Percentiles rank a stretch among this genome's conserved stretches.
These are phyloP conservation scores for Drosophila ustulata DNA, from an alignment of 2,888 invertebrate genomes.

Conservation along the genomic window DNA sequence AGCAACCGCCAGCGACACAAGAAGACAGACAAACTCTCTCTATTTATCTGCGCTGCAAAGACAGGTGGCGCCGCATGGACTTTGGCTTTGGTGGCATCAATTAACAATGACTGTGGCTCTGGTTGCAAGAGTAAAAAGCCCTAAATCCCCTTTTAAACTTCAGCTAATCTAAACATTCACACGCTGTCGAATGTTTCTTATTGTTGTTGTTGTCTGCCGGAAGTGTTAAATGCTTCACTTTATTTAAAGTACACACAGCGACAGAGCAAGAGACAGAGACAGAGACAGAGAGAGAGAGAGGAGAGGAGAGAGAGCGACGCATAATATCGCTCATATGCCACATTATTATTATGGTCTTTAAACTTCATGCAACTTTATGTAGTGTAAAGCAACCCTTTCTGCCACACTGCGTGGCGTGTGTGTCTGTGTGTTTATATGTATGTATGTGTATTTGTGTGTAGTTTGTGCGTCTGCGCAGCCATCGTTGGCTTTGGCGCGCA, in stretches of 20 bases:
- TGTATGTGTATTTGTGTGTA: too few relatives aligned
- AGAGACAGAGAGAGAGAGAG: too few relatives aligned
- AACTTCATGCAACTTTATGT: conserved; percentile 39
- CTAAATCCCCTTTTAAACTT: conserved; percentile 16
- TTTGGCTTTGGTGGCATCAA: conserved; percentile 16
- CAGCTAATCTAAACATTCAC: conserved; percentile 68
- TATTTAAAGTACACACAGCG: conserved; percentile 70
- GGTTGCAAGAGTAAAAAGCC: conserved; percentile 5
- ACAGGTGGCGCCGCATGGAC: conserved; percentile 50
- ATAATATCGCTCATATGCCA: conserved; percentile 74
- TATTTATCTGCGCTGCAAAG: background rate
- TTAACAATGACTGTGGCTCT: conserved; percentile 18
- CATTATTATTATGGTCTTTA: conserved; percentile 71
- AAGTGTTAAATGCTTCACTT: conserved; percentile 81
- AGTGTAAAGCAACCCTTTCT: conserved; percentile 59
- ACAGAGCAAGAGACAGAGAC: conserved; percentile 9
- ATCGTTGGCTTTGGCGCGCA: conserved; percentile 68
- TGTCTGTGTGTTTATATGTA: conserved; percentile 10
- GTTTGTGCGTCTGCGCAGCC: conserved; percentile 59
- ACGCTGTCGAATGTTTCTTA: conserved; percentile 63
- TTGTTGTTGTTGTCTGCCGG: conserved; percentile 66
- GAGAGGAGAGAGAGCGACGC: conserved; percentile 10
- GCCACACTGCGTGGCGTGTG: conserved; percentile 8
- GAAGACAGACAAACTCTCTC: background rate
- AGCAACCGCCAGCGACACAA: conserved; percentile 2